These are phyloP conservation scores for Corticium candelabrum DNA, from an alignment of 37 sponge, comb jelly and placozoan species.

Conservation along the genomic window DNA sequence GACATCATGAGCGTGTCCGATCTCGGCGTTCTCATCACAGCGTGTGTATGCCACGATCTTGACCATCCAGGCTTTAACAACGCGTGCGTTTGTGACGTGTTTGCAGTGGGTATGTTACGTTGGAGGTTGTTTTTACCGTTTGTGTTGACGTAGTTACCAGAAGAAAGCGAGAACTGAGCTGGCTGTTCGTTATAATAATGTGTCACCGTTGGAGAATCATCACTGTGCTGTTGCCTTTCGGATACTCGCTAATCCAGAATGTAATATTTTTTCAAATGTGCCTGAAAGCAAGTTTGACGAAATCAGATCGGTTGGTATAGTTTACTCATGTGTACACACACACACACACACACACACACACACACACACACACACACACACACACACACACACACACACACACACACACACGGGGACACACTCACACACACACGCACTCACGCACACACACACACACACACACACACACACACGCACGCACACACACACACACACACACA, in stretches of 20 bases:
- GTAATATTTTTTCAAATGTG: conserved; percentile 48
- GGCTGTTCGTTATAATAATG: conserved; percentile 78
- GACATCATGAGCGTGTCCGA: conserved; percentile 31
- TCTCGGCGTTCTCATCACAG: conserved; percentile 42
- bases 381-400: too few species aligned
- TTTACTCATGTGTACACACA: too few species aligned
- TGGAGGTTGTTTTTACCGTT: too few species aligned
- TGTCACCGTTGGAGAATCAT: conserved; percentile 86
- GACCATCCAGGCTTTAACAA: conserved; percentile 87
- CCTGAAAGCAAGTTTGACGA: conserved; percentile 26
- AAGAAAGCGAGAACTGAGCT: conserved; percentile 78
- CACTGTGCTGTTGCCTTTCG: conserved; percentile 82
- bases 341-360: too few species aligned
- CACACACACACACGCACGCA: too few species aligned
- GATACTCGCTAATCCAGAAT: conserved; percentile 60
- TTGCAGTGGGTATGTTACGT: too few species aligned
- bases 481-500: too few species aligned
- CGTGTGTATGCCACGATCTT: conserved; percentile 74
- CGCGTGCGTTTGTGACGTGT: conserved; percentile 61
- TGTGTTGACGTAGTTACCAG: too few species aligned
- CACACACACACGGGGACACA: too few species aligned
- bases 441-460: too few species aligned
- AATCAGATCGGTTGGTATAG: conserved; percentile 39
- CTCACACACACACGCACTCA: too few species aligned
- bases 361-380: too few species aligned